Percentiles rank a stretch among this genome's conserved stretches.
phyloP scores from a whole-genome alignment of 2,888 invertebrate genomes.

The Harpalus rufipes region DNA sequence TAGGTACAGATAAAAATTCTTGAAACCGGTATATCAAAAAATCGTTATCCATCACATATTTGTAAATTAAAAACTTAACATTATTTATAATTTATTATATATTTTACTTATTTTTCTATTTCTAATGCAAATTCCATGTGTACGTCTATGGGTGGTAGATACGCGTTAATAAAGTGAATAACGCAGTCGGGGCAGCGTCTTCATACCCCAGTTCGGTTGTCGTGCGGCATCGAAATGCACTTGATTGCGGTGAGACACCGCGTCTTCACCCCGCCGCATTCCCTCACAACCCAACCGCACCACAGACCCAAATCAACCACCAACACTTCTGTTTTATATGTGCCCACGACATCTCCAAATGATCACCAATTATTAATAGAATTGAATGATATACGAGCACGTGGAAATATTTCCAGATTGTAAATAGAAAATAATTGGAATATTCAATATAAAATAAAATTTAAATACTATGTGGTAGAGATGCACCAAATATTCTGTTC shows the following conservation, averaged over 20 bases:
- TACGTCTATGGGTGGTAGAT: background rate
- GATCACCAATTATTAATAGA: background rate
- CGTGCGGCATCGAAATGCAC: constrained; percentile 27
- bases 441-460: background rate
- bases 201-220: background rate
- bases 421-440: background rate
- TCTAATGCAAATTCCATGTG: background rate
- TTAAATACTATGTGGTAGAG: background rate
- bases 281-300: background rate
- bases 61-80: no score
- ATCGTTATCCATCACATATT: no score
- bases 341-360: background rate
- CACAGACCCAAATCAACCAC: background rate
- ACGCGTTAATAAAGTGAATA: constrained; percentile 4
- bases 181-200: background rate
- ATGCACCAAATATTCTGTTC: no score
- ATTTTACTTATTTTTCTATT: background rate
- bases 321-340: background rate
- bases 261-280: constrained; percentile 1
- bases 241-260: constrained; percentile 27
- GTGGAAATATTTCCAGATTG: background rate
- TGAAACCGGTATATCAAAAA: no score
- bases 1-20: no score
- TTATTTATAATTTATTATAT: background rate
- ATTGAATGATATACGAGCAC: background rate